Base-by-base conservation (phyloP, 2,113 vertebrate species). In the Xenopus laevis region DNA sequence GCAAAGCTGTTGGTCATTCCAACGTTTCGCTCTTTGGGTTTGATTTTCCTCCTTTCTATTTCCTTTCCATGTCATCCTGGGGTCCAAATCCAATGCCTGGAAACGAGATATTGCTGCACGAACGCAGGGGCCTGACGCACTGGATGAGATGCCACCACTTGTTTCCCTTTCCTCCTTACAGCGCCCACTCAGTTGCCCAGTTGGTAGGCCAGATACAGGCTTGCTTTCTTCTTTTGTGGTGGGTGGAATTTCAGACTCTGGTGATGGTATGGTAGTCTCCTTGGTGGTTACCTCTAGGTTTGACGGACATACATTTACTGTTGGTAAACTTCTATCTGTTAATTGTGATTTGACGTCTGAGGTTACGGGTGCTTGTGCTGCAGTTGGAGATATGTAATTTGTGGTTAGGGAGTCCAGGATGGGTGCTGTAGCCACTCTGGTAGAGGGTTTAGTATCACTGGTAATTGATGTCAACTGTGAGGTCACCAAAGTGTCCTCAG, bases 401-500 rank as follows among this genome's bases (percentile, higher is more conserved):
- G 44, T 45, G 13, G 12, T 10, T 33, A 13, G 11, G 8, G 27
- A 64, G 7, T 1, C 62, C 16, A 33, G 7, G 3, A 18, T 20
- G 16, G 63, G 45, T 2, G 9, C 10, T 46, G 13, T 13, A 17
- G 15, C 12, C 13, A 6, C 61, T 27, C 23, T 27, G 23, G 23
- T 33, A 13, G 61, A 13, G 17, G 30, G 30, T 40, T 11, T 27
- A 27, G 6, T 20, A 20, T 61, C 59, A 2, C 21, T 30, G 12
- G 20, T 12, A 11, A 27, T 13, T 13, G 13, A 13, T 40, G 61
- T 8, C 12, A 9, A 3, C 23, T 40, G 2, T 33, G 27, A 17
- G 61, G 61, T 17, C 16, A 13, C 8, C 3, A 13, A 46, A 61
- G 89, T 91, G 23, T n/a, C 55, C 11, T 61, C 61, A 11, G 71